A percentile compares a stretch with the other conserved stretches of the same genome.
Conservation (phyloP, 2,113 vertebrate species). For the Pogona vitticeps region DNA sequence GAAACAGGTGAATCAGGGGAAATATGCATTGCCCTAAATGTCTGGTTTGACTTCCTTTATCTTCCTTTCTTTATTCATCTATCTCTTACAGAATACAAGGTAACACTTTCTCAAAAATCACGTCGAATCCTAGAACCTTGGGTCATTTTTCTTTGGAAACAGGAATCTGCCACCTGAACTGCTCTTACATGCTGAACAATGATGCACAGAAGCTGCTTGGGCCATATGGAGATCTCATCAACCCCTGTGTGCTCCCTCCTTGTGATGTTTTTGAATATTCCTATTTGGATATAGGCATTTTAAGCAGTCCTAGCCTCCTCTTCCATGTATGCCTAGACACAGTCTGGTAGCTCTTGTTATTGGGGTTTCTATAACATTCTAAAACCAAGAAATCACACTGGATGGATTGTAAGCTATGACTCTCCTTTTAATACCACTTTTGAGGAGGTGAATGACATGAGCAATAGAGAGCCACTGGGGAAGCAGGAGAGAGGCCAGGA, state of each 20-base stretch:
- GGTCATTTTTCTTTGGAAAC: constrained; percentile 25
- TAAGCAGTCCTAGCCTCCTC: background rate
- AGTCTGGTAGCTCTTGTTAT: background rate
- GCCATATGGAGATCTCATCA: background rate
- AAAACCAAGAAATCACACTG: background rate
- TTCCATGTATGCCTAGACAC: background rate
- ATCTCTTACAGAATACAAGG: constrained; percentile 90
- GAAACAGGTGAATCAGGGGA: no score
- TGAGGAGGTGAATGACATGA: background rate
- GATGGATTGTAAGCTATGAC: background rate
- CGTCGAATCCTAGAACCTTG: background rate
- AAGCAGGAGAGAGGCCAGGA: background rate
- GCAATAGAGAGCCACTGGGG: background rate
- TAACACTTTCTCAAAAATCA: constrained; percentile 65
- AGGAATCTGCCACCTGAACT: background rate
- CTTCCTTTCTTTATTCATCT: constrained; percentile 24
- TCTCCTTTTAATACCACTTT: background rate
- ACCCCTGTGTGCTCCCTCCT: background rate
- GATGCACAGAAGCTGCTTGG: background rate
- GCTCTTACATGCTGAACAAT: background rate
- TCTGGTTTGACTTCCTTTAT: background rate
- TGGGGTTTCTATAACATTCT: background rate
- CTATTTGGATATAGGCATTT: background rate
- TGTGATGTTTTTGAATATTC: background rate
- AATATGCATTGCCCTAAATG: background rate